Percentiles rank a stretch among this genome's conserved stretches.
phyloP scores from a whole-genome alignment of 1,140 invertebrate genomes.

The Drosophila bipectinata region DNA sequence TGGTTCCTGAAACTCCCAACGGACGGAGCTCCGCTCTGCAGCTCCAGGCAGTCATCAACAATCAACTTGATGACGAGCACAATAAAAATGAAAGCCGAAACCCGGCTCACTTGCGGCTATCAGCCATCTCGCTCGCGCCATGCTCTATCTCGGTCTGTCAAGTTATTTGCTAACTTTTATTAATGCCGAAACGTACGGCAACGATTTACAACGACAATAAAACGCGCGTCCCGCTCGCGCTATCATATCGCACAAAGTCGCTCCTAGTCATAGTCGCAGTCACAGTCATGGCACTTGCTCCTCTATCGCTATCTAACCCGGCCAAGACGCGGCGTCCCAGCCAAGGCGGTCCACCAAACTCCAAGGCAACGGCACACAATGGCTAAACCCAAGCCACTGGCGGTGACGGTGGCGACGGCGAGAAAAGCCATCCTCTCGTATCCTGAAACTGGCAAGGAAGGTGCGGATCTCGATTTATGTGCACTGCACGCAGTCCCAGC shows the following conservation, averaged over 20 bases:
- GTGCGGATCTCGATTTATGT: slow-evolving; percentile 82
- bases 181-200: slow-evolving; percentile 82
- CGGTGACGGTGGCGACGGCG: slow-evolving; percentile 25
- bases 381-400: slow-evolving; percentile 28
- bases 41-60: slow-evolving; percentile 76
- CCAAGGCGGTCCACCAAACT: slow-evolving; percentile 31
- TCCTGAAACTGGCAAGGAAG: slow-evolving; percentile 76
- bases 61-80: slow-evolving; percentile 81
- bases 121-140: slow-evolving; percentile 11
- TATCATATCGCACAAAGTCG: slow-evolving; percentile 80
- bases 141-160: slow-evolving; percentile 56
- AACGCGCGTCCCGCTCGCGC: slow-evolving; percentile 65
- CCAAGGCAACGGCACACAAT: slow-evolving; percentile 32
- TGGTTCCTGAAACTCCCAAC: slow-evolving; percentile 24
- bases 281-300: slow-evolving; percentile 60
- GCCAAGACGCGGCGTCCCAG: slow-evolving; percentile 23
- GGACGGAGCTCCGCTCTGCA: slow-evolving; percentile 24
- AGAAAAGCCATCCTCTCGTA: slow-evolving; percentile 48
- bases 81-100: slow-evolving; percentile 81
- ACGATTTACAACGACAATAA: slow-evolving; percentile 83
- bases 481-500: slow-evolving; percentile 70
- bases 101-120: slow-evolving; percentile 49
- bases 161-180: slow-evolving; percentile 83
- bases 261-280: slow-evolving; percentile 68
- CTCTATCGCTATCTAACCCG: slow-evolving; percentile 70